Evolutionary conservation across 2,113 vertebrate genomes (phyloP).

Genomic region (Petrocephalus microphthalmus): DNA sequence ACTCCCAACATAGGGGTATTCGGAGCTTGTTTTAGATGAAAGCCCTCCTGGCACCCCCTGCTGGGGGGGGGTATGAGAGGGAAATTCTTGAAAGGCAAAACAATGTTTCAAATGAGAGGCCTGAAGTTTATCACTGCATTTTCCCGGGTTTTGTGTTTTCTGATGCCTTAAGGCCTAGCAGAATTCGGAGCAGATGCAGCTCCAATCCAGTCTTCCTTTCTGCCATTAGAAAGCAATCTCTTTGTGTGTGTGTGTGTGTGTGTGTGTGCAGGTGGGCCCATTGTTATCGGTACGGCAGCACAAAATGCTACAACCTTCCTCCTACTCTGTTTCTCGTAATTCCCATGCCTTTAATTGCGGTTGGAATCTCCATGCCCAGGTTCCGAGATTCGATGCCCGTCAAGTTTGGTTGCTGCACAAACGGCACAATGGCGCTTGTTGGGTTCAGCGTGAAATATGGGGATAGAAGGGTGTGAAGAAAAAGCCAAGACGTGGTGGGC

Average conservation of each 20-base stretch:
- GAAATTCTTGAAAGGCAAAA: neutral
- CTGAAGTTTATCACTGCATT: neutral
- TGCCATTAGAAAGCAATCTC: neutral
- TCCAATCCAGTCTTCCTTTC: neutral
- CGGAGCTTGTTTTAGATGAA: constrained; percentile 16
- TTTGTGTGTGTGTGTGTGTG: neutral
- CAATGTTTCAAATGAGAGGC: neutral
- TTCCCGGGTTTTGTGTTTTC: neutral
- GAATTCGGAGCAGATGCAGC: neutral
- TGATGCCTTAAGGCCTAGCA: neutral
- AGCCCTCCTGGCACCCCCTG: constrained; percentile 4
- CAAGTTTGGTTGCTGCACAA: neutral
- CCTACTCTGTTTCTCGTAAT: neutral
- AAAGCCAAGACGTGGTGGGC: neutral
- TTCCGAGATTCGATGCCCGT: neutral
- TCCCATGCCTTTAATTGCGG: neutral
- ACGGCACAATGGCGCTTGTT: neutral
- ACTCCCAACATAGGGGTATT: constrained; percentile 10
- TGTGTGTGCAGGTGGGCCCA: neutral
- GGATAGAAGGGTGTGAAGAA: neutral
- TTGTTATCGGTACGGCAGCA: neutral
- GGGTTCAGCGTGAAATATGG: neutral
- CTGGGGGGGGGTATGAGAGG: neutral
- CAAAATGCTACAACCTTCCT: neutral
- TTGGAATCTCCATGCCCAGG: neutral